Evolutionary conservation across 1,140 invertebrate genomes (phyloP).

Genomic region (Elymnias hypermnestra): DNA sequence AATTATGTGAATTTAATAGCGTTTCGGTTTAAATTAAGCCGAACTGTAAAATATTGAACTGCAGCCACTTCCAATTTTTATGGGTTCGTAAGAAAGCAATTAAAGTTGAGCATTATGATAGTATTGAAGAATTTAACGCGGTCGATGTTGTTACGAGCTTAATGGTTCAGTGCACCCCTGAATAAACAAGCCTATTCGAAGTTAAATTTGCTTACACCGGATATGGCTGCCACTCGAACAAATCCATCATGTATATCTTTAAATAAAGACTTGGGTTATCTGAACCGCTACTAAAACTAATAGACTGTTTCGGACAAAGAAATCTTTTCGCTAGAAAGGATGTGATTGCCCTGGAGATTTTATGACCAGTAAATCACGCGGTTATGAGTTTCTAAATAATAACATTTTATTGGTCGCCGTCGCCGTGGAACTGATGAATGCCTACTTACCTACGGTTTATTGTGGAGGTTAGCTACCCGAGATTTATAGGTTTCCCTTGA

Average conservation of each 20-base stretch:
- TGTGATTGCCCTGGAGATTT: slow-evolving; percentile 50
- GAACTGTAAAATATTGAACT: slow-evolving; percentile 47
- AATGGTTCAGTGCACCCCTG: slow-evolving; percentile 73
- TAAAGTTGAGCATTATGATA: slow-evolving; percentile 69
- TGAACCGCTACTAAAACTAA: slow-evolving; percentile 15
- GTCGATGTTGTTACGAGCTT: slow-evolving; percentile 63
- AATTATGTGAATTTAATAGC: slow-evolving; percentile 42
- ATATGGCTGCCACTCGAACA: slow-evolving; percentile 66
- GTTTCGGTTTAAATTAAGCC: slow-evolving; percentile 40
- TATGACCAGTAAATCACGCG: slow-evolving; percentile 61
- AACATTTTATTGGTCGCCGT: slow-evolving; percentile 63
- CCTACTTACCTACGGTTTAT: slow-evolving; percentile 52
- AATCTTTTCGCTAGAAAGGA: slow-evolving; percentile 33
- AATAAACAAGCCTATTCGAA: slow-evolving; percentile 69
- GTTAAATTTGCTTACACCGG: slow-evolving; percentile 72
- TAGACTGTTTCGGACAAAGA: too few species aligned
- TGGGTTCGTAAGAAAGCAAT: slow-evolving; percentile 69
- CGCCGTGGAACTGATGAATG: slow-evolving; percentile 56
- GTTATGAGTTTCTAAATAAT: slow-evolving; percentile 72
- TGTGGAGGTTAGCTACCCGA: slow-evolving; percentile 36
- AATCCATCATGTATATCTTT: slow-evolving; percentile 52
- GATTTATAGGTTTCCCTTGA: slow-evolving; percentile 54
- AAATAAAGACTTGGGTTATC: slow-evolving; percentile 44
- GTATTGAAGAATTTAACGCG: slow-evolving; percentile 71
- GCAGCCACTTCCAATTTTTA: slow-evolving; percentile 58